phyloP scores from a whole-genome alignment of 2,888 invertebrate species.

The Cephus nigrinus region DNA sequence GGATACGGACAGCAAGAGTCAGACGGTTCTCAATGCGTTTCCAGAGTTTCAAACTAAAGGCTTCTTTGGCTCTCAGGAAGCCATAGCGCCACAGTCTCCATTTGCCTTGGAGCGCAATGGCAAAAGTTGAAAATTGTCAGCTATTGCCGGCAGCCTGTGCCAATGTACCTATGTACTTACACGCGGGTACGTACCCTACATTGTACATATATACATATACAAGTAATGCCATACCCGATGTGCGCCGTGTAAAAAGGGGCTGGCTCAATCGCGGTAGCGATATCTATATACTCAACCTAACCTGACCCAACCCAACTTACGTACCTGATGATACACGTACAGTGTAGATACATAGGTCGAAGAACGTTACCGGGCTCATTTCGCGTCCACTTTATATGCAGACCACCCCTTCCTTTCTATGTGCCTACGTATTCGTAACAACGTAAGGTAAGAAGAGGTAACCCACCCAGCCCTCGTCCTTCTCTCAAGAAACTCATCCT shows the following conservation, averaged over 20 bases:
- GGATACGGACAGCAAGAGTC: neutral
- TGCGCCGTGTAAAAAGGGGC: neutral
- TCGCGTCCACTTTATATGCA: conserved; percentile 64
- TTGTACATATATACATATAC: conserved; percentile 4
- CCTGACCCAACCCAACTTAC: neutral
- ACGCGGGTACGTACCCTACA: neutral
- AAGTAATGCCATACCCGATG: neutral
- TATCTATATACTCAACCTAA: neutral
- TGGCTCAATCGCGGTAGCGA: neutral
- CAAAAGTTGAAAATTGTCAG: conserved; percentile 57
- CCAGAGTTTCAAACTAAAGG: conserved; percentile 49
- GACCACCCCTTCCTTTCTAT: conserved; percentile 44
- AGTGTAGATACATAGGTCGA: neutral
- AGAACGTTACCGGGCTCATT: conserved; percentile 56
- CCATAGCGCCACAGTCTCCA: conserved; percentile 36
- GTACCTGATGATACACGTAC: neutral
- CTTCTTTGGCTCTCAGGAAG: conserved; percentile 37
- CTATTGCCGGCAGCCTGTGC: conserved; percentile 56
- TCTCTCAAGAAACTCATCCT: conserved; percentile 8
- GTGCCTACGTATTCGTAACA: conserved; percentile 1
- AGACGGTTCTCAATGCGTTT: conserved; percentile 19
- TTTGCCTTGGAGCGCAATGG: conserved; percentile 50
- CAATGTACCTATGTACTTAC: neutral
- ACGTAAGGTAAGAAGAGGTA: conserved; percentile 30
- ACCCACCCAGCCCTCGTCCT: conserved; percentile 21